Evolutionary conservation across 2,797 vertebrate species (phyloP), one percentile per base, ranked within the genome.

Genomic region (Crax fasciolata): DNA sequence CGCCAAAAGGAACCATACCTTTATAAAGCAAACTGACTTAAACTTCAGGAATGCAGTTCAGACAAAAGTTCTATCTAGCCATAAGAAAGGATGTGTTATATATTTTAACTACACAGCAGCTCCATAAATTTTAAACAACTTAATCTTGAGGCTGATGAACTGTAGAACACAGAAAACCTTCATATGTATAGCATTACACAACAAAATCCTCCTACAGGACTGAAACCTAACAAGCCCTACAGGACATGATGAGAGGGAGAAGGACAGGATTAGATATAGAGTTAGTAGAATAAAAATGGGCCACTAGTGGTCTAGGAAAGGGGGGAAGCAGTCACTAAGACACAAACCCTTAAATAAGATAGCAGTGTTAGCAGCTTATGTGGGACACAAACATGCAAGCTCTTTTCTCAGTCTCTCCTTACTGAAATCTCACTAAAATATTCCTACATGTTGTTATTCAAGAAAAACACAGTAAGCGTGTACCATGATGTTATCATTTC

Each of bases 11-110:
- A 87, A 84, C 49, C 15, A 9, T 9, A 55, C 2, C 0, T 46
- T 86, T 85, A 71, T 5, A 80, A 79, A 88, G 28, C n/a, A 84
- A 93, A 67, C 9, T 35, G 23, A 65, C 25, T 80, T 32, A n/a
- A 52, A 20, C 16, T 88, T 81, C 23, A 57, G 16, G 8, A 86
- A 3, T 15, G 0, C 25, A 48, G 6, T 41, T 81, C 11, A 38
- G 27, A 39, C 46, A 51, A 39, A 88, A 81, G 24, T 78, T 90
- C 51, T 58, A 49, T 28, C 41, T 54, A 39, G 5, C 7, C 71
- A 59, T 59, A 76, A 76, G 71, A 43, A 46, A 13, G 2, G 4
- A 28, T 25, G 8, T 61, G 19, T 58, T 74, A 74, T 38, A 70
- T 49, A 25, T 24, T 63, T 88, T 87, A 82, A n/a, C 54, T 9